These are phyloP conservation scores for Chaetogeoica ovagalla DNA, from an alignment of 2,888 invertebrate species.

Conservation along the genomic window DNA sequence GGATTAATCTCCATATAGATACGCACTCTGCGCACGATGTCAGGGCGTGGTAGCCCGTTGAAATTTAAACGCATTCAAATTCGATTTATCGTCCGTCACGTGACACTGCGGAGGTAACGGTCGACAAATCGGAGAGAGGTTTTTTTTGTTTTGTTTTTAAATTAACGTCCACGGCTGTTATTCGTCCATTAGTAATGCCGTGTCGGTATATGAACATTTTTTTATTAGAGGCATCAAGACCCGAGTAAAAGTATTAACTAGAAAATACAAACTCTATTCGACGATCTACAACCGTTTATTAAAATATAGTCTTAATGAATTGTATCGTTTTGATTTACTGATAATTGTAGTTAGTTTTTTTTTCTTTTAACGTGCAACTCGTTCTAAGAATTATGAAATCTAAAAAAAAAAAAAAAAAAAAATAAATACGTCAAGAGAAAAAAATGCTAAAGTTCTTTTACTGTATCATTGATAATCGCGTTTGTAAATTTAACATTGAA, in stretches of 20 bases:
- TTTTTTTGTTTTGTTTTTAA: slow-evolving; percentile 5
- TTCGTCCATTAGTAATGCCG: background rate
- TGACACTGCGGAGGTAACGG: no score
- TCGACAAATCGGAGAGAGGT: no score
- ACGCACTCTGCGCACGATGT: no score
- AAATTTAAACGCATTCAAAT: background rate
- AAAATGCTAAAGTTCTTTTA: no score
- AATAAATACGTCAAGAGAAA: no score
- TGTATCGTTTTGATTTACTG: background rate
- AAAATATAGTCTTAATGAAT: no score
- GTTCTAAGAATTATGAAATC: no score
- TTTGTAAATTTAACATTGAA: no score
- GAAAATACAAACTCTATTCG: background rate
- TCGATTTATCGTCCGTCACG: background rate
- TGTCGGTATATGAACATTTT: background rate
- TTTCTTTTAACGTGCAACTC: no score
- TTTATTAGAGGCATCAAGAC: slow-evolving; percentile 1
- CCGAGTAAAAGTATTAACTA: background rate
- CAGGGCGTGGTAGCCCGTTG: background rate
- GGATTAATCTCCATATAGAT: background rate
- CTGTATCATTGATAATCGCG: no score
- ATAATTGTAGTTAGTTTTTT: no score
- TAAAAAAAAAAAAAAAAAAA: no score
- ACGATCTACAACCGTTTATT: background rate
- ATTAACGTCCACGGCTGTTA: background rate